Base-by-base conservation (phyloP, 2,113 vertebrate genomes). In the Hippocampus guttulatus region DNA sequence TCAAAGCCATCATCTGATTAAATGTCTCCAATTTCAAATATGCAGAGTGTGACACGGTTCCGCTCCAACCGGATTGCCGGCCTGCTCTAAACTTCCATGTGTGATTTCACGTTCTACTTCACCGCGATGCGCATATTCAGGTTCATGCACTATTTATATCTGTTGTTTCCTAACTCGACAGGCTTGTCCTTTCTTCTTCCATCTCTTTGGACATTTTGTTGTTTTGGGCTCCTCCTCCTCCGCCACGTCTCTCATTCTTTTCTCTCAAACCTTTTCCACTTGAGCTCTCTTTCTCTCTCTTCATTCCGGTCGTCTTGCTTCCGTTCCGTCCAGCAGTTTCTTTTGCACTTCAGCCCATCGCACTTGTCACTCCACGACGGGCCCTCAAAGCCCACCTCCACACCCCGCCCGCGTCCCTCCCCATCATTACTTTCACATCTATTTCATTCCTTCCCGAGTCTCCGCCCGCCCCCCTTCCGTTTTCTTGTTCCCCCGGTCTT, bases 341-440 rank as follows among this genome's bases (percentile, higher is more conserved):
- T 38, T 81, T 12, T 57, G 27, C 51, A 43, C 58, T 38, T 68
- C 23, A 64, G 65, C 15, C 55, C 66, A 65, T 62, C 64, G 3
- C 11, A 23, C 54, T 38, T 75, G 45, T 2, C 23, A 54, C 14
- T 38, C 3, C 47, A 47, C 43, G 65, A 62, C 40, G 47, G 21
- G 54, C 40, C 38, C 38, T 3, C 60, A 21, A 25, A 30, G 27
- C 47, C 61, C 41, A 25, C 52, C 20, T 23, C 20, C 38, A 43
- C 3, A 41, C 21, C n/a, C 45, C 20, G 9, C 54, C 40, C 40
- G 54, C 14, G 23, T 58, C 70, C 30, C 33, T 72, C 33, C 43
- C 49, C 27, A 47, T 74, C 65, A 64, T 84, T 71, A 63, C 43
- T 68, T 73, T 77, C 75, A 52, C 47, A 69, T 76, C 75, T 25